A percentile compares a stretch with the other conserved stretches of the same genome.
Evolutionary conservation across 2,797 vertebrate genomes (phyloP).

Genomic region (Anguilla obscura): DNA sequence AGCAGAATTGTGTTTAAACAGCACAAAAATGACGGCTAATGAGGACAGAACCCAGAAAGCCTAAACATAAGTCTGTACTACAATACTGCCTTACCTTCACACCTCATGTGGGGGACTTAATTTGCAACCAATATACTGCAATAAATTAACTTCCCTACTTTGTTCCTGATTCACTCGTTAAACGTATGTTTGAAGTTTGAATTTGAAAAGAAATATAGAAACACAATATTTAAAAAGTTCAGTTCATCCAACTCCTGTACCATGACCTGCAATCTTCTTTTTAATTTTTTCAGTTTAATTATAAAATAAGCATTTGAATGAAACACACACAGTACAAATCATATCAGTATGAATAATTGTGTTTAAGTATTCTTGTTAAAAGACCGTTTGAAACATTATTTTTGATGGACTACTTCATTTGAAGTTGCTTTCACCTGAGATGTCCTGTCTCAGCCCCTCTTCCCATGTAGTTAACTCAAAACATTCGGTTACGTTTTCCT

Average conservation of each 20-base stretch:
- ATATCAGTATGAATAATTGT: neutral
- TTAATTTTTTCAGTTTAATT: neutral
- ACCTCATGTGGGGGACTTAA: neutral
- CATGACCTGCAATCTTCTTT: neutral
- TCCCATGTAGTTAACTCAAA: neutral
- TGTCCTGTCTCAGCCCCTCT: neutral
- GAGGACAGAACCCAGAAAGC: neutral
- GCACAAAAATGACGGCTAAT: neutral
- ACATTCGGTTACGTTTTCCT: neutral
- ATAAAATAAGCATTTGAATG: neutral
- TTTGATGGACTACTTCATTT: neutral
- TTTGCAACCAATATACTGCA: neutral
- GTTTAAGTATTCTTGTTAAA: neutral
- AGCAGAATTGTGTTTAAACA: slow-evolving; percentile 33
- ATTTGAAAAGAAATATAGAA: too few species aligned
- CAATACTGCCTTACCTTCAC: neutral
- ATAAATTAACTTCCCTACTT: neutral
- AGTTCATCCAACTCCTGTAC: neutral
- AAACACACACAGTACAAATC: neutral
- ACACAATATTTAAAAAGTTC: too few species aligned
- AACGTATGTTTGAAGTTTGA: too few species aligned
- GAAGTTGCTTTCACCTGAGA: neutral
- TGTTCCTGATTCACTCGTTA: neutral
- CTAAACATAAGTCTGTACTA: neutral
- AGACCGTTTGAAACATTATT: neutral